Conservation (phyloP, 2,797 vertebrate genomes). For the Sebastes hubbsi region DNA sequence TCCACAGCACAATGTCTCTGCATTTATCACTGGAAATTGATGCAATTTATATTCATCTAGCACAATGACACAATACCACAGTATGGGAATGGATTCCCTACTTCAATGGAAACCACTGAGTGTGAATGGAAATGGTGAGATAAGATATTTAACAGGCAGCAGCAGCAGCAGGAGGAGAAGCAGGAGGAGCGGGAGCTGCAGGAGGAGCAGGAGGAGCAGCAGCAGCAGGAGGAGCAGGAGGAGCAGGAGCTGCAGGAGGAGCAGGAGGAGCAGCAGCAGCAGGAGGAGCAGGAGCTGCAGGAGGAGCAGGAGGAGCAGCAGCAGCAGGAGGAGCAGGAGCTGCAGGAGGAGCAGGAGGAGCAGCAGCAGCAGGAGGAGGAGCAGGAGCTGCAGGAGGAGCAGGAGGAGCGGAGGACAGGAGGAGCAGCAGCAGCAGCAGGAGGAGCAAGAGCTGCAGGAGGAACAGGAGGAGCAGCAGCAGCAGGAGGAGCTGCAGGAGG, state of each 20-base stretch:
- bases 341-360: background rate
- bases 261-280: background rate
- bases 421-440: too few relatives aligned
- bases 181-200: too few relatives aligned
- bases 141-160: conserved; percentile 56
- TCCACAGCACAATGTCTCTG: conserved; percentile 67
- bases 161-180: background rate
- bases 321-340: background rate
- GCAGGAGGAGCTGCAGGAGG: too few relatives aligned
- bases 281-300: too few relatives aligned
- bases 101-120: conserved; percentile 61
- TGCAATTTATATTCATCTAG: conserved; percentile 76
- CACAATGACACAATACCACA: conserved; percentile 61
- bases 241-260: too few relatives aligned
- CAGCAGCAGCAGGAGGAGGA: too few relatives aligned
- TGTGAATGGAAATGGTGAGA: conserved; percentile 65
- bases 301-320: too few relatives aligned
- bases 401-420: background rate
- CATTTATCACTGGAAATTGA: conserved; percentile 75
- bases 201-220: too few relatives aligned
- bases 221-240: too few relatives aligned
- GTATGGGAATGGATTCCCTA: conserved; percentile 61
- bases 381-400: too few relatives aligned
- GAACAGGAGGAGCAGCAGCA: too few relatives aligned
- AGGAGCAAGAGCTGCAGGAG: too few relatives aligned